Evolutionary conservation across 92 coral and sea anemone species (phyloP).

Genomic region (Galaxea fascicularis): DNA sequence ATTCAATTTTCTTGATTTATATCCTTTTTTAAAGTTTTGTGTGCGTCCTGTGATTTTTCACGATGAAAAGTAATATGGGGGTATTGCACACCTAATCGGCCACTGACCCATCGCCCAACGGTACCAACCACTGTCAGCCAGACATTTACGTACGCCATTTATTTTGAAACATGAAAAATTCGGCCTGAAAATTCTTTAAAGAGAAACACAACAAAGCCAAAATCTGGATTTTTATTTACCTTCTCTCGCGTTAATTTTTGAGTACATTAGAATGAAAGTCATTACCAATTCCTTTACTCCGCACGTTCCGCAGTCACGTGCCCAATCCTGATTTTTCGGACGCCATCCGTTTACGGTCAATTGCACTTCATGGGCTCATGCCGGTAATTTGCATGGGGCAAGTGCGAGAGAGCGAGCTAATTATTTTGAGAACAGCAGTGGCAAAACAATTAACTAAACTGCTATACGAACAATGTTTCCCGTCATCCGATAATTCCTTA

Average conservation of each 20-base stretch:
- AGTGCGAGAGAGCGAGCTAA: neutral
- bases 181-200: neutral
- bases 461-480: conserved; percentile 8
- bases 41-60: too few species aligned
- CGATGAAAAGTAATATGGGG: too few species aligned
- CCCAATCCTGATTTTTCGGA: neutral
- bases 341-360: neutral
- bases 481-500: conserved; percentile 13
- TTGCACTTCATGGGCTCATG: neutral
- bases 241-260: neutral
- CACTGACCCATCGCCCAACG: too few species aligned
- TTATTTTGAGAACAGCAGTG: conserved; percentile 2
- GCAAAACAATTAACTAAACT: conserved; percentile 28
- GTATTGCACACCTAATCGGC: too few species aligned
- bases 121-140: too few species aligned
- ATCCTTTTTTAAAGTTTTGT: too few species aligned
- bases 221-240: neutral
- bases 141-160: too few species aligned
- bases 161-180: neutral
- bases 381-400: neutral
- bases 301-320: neutral
- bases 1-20: too few species aligned
- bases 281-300: neutral
- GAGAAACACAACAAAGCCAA: neutral
- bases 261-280: neutral